Evolutionary conservation across 2,888 invertebrate species (phyloP).

Genomic region (Pogonocherus hispidulus): DNA sequence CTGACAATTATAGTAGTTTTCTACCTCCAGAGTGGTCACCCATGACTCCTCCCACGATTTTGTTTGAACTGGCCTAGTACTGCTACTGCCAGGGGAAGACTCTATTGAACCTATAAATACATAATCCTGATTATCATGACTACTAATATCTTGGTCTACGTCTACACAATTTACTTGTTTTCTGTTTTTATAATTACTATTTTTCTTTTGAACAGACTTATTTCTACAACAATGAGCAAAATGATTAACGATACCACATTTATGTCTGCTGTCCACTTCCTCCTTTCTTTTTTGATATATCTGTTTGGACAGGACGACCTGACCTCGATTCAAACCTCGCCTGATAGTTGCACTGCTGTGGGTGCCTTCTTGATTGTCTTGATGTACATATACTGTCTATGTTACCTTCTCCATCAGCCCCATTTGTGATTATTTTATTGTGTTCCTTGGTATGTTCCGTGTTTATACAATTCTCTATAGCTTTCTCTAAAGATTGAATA

Average conservation of each 20-base stretch:
- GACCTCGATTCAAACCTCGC: background rate
- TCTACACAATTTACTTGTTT: background rate
- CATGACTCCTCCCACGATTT: background rate
- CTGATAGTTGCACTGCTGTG: background rate
- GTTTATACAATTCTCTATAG: too few species aligned
- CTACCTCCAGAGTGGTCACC: background rate
- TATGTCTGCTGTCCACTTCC: background rate
- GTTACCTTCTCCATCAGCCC: background rate
- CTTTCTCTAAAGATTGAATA: too few species aligned
- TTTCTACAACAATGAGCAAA: conserved; percentile 17
- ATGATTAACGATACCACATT: conserved; percentile 35
- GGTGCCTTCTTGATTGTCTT: background rate
- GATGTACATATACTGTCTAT: background rate
- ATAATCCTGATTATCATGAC: background rate
- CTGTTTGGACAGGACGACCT: background rate
- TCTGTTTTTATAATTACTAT: background rate
- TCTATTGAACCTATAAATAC: background rate
- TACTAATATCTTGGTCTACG: background rate
- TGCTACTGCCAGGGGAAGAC: too few species aligned
- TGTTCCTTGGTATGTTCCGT: background rate
- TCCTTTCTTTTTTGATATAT: background rate
- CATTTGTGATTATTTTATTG: background rate
- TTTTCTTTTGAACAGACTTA: background rate
- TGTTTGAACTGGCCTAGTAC: background rate
- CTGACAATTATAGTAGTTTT: background rate